Conservation (phyloP, 2,797 vertebrate genomes). For the Phyllotis vaccarum region DNA sequence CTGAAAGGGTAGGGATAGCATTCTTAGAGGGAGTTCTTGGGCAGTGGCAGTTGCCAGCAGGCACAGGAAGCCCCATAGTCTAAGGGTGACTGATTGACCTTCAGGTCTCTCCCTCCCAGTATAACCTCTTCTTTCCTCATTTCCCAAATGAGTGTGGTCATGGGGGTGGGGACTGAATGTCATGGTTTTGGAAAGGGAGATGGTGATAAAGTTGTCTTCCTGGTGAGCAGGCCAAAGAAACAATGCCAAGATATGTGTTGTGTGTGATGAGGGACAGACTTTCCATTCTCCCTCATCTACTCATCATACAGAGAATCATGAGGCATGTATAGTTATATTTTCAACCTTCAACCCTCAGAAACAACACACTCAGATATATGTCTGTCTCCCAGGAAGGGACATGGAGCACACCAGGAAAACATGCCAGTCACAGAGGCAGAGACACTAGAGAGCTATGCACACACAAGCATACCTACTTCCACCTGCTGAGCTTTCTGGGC, state of each 20-base stretch:
- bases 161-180: neutral
- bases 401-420: neutral
- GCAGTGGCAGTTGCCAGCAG: constrained; percentile 71
- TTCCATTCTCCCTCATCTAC: neutral
- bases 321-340: neutral
- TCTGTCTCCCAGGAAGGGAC: neutral
- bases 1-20: neutral
- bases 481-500: neutral
- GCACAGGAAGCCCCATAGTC: constrained; percentile 73
- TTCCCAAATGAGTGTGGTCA: constrained; percentile 76
- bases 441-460: neutral
- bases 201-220: neutral
- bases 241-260: constrained; percentile 9
- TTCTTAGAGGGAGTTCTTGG: constrained; percentile 66
- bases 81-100: constrained; percentile 67
- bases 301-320: neutral
- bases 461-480: neutral
- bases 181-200: neutral
- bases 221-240: neutral
- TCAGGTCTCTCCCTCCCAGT: constrained; percentile 48
- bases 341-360: neutral
- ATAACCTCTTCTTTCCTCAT: constrained; percentile 65
- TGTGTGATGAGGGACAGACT: neutral
- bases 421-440: neutral
- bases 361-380: neutral